Evolutionary conservation across 2,113 vertebrate species (phyloP).

Genomic region (Regulus satrapa): DNA sequence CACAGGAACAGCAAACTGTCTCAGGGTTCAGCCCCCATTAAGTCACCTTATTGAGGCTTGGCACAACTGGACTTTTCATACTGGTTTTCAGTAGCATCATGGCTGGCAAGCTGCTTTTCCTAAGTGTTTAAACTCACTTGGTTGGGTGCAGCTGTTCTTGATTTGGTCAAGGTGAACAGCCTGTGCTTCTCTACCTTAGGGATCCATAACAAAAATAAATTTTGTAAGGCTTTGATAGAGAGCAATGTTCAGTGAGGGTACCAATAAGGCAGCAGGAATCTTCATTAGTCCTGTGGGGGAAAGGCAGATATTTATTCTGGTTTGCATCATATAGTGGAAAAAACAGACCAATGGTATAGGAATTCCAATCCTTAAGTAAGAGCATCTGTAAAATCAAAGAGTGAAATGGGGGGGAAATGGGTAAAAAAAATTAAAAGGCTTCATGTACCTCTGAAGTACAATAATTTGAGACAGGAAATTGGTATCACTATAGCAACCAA

Average conservation of each 20-base stretch:
- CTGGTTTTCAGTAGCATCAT: not conserved
- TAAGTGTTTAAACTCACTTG: not conserved
- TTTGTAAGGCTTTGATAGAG: not conserved
- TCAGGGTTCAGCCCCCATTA: not conserved
- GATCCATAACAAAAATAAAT: not conserved
- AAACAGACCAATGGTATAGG: not conserved
- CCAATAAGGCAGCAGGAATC: conserved; percentile 1
- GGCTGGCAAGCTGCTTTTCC: not conserved
- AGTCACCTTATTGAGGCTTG: not conserved
- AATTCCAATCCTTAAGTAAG: not conserved
- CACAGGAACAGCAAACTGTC: not conserved
- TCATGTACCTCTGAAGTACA: conserved; percentile 1
- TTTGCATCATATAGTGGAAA: not conserved
- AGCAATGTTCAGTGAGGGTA: not conserved
- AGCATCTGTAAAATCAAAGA: not conserved
- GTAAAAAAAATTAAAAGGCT: not conserved
- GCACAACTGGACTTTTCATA: not conserved
- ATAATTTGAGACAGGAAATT: conserved; percentile 18
- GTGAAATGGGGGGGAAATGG: not conserved
- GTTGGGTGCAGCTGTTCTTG: not conserved
- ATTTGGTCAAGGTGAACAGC: not conserved
- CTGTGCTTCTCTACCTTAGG: not conserved
- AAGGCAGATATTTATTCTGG: not conserved
- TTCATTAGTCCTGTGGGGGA: not conserved
- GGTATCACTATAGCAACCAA: conserved; percentile 60